Evolutionary conservation across 1,140 invertebrate species (phyloP), one percentile per base, ranked within the genome.

Genomic region (Cepaea nemoralis): DNA sequence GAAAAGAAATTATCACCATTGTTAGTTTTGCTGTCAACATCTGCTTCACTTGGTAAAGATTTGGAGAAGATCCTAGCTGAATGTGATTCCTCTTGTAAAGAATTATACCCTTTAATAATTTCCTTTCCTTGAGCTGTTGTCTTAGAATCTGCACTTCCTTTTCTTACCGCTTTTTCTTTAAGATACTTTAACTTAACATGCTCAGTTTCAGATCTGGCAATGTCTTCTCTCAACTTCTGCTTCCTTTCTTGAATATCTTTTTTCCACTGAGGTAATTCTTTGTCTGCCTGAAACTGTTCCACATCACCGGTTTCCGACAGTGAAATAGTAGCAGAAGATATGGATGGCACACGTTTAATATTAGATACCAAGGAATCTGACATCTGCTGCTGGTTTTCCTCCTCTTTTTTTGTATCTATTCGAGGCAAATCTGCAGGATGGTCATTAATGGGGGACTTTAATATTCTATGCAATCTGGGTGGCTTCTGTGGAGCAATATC

Each of bases 191-290:
- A 27, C 16, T 31, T 31, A 27, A 5, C n/a, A 31, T 10, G 22
- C 1, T 35, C 48, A 22, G 50, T 12, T 42, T 77, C 75, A 48
- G 69, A 48, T 42, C 33, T 75, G 27, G 63, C 59, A 37, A 82
- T 40, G n/a, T 82, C 50, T 74, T 82, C 73, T 50, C 74, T 76
- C 24, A 81, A 39, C 39, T 73, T 80, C 59, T 73, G 71, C 45
- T 83, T 85, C 31, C 74, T 63, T 63, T 81, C 74, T 74, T 84
- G 83, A 45, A 85, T 50, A n/a, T 82, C 77, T 73, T 77, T 80
- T 66, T 85, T 86, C 86, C 86, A 87, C 35, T 77, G 71, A 37
- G 85, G 84, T n/a, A 83, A 39, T 37, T 85, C 81, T 55, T 42
- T 50, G 0, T 27, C 19, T 27, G 31, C 24, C 6, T 31, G 10